Conservation (phyloP, 2,797 vertebrate genomes). For the Halcyon badia region DNA sequence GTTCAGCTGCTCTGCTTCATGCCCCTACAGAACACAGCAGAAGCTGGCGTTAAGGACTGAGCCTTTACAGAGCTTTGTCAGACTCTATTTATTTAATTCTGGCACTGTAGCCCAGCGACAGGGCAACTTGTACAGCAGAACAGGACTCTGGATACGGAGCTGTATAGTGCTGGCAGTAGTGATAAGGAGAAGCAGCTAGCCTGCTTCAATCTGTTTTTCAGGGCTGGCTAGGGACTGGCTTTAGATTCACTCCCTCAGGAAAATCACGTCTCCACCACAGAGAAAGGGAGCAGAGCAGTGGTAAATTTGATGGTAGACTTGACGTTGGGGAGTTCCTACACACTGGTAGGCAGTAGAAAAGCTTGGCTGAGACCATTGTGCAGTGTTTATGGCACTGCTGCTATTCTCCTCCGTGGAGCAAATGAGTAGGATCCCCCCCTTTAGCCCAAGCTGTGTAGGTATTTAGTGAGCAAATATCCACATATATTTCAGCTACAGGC, state of each 20-base stretch:
- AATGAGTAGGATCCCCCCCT: not conserved
- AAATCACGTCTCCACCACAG: not conserved
- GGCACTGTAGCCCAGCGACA: not conserved
- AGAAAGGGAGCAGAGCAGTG: not conserved
- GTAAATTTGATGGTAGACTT: not conserved
- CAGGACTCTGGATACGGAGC: not conserved
- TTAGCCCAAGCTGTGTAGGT: not conserved
- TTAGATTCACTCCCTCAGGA: not conserved
- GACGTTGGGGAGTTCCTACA: accelerated
- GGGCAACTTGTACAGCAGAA: not conserved
- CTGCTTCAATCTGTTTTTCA: not conserved
- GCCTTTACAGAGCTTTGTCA: not conserved
- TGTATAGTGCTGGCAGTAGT: not conserved
- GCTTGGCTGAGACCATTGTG: not conserved
- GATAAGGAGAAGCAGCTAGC: not conserved
- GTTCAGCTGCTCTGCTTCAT: not conserved
- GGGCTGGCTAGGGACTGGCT: not conserved
- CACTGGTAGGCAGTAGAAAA: not conserved
- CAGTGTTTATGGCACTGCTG: not conserved
- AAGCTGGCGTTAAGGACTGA: not conserved
- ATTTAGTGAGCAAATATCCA: not conserved
- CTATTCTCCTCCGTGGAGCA: accelerated
- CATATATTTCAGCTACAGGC: not conserved
- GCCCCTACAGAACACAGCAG: not conserved
- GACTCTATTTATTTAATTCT: not conserved